Percentiles rank a stretch among this genome's conserved stretches.
Evolutionary conservation across 1,140 invertebrate genomes (phyloP).

Genomic region (Choristoneura fumiferana): DNA sequence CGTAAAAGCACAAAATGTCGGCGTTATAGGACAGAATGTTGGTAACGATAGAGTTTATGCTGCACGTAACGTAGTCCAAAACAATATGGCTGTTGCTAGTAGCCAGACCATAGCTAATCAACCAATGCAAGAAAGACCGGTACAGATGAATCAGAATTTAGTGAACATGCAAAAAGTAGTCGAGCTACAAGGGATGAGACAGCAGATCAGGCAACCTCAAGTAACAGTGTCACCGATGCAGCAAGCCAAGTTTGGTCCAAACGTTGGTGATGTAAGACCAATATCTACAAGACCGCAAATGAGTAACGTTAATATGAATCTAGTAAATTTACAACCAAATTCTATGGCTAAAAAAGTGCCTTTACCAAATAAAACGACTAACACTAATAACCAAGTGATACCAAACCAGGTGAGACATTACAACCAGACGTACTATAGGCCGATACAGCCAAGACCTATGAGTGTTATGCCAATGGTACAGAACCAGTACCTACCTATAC

Average conservation of each 20-base stretch:
- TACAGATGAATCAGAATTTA: constrained; percentile 5
- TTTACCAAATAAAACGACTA: constrained; percentile 19
- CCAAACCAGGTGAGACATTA: neutral
- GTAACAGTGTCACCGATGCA: constrained; percentile 8
- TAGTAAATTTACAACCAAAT: constrained; percentile 4
- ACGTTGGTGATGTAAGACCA: neutral
- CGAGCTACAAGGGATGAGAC: constrained; percentile 3
- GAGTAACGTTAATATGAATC: neutral
- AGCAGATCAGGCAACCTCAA: constrained; percentile 3
- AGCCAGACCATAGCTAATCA: neutral
- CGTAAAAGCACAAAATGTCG: neutral
- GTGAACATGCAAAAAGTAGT: constrained; percentile 9
- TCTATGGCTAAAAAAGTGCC: constrained; percentile 26
- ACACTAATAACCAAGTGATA: neutral
- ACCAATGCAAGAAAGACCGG: neutral
- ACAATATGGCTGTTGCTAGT: neutral
- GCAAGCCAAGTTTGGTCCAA: neutral
- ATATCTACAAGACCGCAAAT: neutral
- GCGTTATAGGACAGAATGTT: neutral
- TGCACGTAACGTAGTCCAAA: neutral
- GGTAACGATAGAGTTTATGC: constrained; percentile 7
- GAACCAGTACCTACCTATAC: constrained; percentile 21
- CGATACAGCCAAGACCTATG: neutral
- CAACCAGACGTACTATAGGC: neutral
- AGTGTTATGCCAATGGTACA: neutral